These are phyloP conservation scores for Masnerella sp. DNA, from an alignment of 2,888 invertebrate species.

Conservation along the genomic window DNA sequence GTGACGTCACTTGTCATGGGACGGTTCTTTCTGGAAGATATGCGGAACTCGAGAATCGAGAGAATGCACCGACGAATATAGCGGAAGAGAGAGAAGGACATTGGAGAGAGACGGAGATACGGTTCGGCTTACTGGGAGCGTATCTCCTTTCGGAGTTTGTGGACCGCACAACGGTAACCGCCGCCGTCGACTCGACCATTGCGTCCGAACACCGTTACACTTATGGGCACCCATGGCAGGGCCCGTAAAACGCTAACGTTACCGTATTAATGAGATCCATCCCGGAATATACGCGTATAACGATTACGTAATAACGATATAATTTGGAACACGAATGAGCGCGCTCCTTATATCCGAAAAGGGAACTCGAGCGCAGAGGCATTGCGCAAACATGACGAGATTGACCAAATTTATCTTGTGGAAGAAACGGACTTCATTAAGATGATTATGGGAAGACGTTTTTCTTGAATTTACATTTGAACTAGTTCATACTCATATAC, in stretches of 20 bases:
- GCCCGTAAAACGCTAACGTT: constrained; percentile 64
- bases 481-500: no score
- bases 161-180: constrained; percentile 75
- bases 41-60: constrained; percentile 55
- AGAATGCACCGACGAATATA: constrained; percentile 49
- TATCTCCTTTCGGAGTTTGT: constrained; percentile 70
- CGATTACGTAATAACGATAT: constrained; percentile 42
- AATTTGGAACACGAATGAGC: constrained; percentile 35
- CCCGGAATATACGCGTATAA: constrained; percentile 38
- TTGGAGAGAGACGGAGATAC: constrained; percentile 44
- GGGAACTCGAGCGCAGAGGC: no score
- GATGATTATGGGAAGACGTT: no score
- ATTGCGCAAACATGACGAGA: no score
- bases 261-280: constrained; percentile 60
- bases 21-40: constrained; percentile 34
- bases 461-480: no score
- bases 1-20: constrained; percentile 9
- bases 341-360: not conserved
- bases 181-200: constrained; percentile 62
- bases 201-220: constrained; percentile 75
- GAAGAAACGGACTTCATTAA: no score
- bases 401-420: no score
- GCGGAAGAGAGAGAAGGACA: constrained; percentile 46
- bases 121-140: constrained; percentile 57
- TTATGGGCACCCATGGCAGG: constrained; percentile 67